phyloP scores from a whole-genome alignment of 2,888 invertebrate genomes.

The Chrysina gloriosa region DNA sequence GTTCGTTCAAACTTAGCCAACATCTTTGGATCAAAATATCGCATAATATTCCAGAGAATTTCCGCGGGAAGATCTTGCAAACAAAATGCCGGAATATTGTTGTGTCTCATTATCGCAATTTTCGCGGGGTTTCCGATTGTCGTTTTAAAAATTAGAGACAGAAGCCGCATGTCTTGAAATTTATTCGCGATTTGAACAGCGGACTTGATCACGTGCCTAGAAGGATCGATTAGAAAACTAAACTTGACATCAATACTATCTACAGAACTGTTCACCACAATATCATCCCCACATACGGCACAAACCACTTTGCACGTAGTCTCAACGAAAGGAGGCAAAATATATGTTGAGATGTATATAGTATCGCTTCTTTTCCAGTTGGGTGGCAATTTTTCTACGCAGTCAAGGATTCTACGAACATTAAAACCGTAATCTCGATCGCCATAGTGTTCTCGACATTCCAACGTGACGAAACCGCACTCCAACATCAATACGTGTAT shows the following conservation, averaged over 20 bases:
- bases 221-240: conserved; percentile 56
- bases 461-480: conserved; percentile 59
- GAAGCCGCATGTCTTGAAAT: conserved; percentile 57
- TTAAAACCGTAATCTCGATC: conserved; percentile 52
- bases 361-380: conserved; percentile 53
- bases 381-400: conserved; percentile 52
- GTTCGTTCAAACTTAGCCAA: conserved; percentile 52
- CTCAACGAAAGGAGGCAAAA: conserved; percentile 51
- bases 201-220: conserved; percentile 53
- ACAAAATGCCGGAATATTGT: conserved; percentile 53
- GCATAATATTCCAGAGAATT: conserved; percentile 57
- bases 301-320: conserved; percentile 55
- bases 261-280: conserved; percentile 59
- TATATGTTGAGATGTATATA: conserved; percentile 53
- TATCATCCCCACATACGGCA: conserved; percentile 54
- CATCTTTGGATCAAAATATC: conserved; percentile 51
- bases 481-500: conserved; percentile 62
- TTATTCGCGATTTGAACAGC: conserved; percentile 42
- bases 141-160: conserved; percentile 59
- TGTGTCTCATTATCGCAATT: conserved; percentile 49
- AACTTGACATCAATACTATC: conserved; percentile 48
- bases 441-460: conserved; percentile 47
- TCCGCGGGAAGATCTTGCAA: conserved; percentile 63
- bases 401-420: conserved; percentile 52
- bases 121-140: conserved; percentile 57